Conservation (phyloP, 2,113 vertebrate genomes). For the Strix uralensis region DNA sequence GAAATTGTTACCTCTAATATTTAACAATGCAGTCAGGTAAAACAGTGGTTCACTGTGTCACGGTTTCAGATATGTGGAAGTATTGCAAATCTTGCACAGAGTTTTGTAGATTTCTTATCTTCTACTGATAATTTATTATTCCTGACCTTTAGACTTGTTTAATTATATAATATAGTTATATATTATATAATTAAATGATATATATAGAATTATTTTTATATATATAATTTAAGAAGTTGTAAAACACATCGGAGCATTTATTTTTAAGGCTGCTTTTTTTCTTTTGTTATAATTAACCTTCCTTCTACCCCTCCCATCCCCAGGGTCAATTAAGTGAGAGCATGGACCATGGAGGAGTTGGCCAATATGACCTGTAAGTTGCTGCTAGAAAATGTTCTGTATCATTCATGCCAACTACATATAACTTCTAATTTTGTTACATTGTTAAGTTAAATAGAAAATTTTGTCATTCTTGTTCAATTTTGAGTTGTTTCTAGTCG, state of each 20-base stretch:
- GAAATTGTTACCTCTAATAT: not conserved
- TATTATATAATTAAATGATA: too few species aligned
- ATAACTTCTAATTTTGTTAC: not conserved
- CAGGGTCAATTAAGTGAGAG: slow-evolving; percentile 90
- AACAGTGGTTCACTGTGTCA: not conserved
- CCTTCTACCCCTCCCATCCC: slow-evolving; percentile 56
- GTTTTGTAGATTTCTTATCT: not conserved
- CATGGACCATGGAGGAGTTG: slow-evolving; percentile 94
- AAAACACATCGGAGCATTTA: not conserved
- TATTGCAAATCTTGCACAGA: not conserved
- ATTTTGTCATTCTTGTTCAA: not conserved
- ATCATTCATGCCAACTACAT: not conserved
- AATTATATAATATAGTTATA: not conserved
- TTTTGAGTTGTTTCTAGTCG: not conserved
- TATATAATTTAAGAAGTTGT: not conserved
- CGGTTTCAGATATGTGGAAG: not conserved
- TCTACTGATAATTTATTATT: not conserved
- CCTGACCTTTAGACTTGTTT: not conserved
- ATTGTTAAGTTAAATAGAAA: slow-evolving; percentile 3
- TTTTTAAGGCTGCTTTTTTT: not conserved
- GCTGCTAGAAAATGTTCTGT: slow-evolving; percentile 40
- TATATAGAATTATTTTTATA: not conserved
- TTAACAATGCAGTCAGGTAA: not conserved
- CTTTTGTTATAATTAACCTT: not conserved
- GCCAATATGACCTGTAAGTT: slow-evolving; percentile 94